Evolutionary conservation across 1,140 invertebrate species (phyloP).

Genomic region (Leptonema lineaticorne): DNA sequence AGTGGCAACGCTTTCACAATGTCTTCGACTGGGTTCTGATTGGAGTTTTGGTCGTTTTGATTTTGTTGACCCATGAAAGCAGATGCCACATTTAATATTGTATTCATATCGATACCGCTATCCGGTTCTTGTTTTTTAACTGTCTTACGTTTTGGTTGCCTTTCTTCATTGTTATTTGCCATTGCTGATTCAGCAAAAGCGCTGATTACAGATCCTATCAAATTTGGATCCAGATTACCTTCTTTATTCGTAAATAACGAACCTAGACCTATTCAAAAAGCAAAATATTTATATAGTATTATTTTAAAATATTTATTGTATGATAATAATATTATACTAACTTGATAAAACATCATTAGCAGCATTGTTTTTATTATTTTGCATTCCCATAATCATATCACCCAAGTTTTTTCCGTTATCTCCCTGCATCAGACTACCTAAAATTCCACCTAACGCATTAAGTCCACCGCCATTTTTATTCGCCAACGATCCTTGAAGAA

Average conservation of each 20-base stretch:
- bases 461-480: constrained; percentile 52
- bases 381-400: constrained; percentile 45
- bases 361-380: constrained; percentile 40
- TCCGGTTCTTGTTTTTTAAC: constrained; percentile 43
- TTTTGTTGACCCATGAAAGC: constrained; percentile 56
- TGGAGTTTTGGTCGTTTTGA: constrained; percentile 22
- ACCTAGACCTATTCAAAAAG: constrained; percentile 49
- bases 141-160: constrained; percentile 44
- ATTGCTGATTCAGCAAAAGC: constrained; percentile 48
- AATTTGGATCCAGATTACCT: constrained; percentile 56
- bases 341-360: constrained; percentile 49
- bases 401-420: constrained; percentile 53
- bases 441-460: constrained; percentile 43
- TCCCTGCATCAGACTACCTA: constrained; percentile 60
- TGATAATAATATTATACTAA: constrained; percentile 32
- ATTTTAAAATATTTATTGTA: background rate
- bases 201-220: constrained; percentile 58
- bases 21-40: constrained; percentile 54
- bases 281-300: background rate
- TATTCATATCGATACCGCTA: constrained; percentile 54
- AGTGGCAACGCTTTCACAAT: constrained; percentile 65
- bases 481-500: constrained; percentile 56
- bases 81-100: constrained; percentile 63
- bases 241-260: constrained; percentile 55
- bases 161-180: constrained; percentile 38